Conservation (phyloP, 2,797 vertebrate genomes). For the Anolis apletophallus region DNA sequence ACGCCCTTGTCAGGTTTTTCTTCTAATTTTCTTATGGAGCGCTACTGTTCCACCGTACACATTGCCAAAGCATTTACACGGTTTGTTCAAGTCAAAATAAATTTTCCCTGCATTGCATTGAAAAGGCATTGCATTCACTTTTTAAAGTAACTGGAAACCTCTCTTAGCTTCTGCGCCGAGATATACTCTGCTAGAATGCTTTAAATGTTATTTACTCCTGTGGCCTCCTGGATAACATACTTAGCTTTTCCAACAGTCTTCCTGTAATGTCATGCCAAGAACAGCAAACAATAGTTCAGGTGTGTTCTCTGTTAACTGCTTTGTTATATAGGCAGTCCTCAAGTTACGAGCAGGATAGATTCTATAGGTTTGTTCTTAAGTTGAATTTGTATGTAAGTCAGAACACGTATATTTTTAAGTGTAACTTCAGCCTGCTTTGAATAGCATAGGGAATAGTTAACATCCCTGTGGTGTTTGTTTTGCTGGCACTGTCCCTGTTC, state of each 20-base stretch:
- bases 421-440: too few relatives aligned
- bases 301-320: neutral
- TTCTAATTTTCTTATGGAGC: neutral
- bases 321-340: neutral
- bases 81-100: neutral
- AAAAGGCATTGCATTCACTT: neutral
- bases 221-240: slow-evolving; percentile 13
- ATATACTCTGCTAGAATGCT: slow-evolving; percentile 10
- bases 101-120: neutral
- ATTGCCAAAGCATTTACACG: neutral
- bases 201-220: neutral
- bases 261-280: slow-evolving; percentile 12
- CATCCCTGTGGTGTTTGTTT: too few relatives aligned
- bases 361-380: too few relatives aligned
- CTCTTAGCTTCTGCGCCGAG: slow-evolving; percentile 20
- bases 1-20: neutral
- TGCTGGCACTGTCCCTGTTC: too few relatives aligned
- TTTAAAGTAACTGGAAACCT: slow-evolving; percentile 3
- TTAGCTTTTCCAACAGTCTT: slow-evolving; percentile 7
- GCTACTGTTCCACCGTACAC: neutral
- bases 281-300: slow-evolving; percentile 5
- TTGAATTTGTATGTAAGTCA: too few relatives aligned
- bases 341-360: too few relatives aligned
- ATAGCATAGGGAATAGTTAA: too few relatives aligned
- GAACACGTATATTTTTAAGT: too few relatives aligned